A percentile compares a stretch with the other conserved stretches of the same genome.
phyloP scores from a whole-genome alignment of 1,140 invertebrate genomes.

The Mycetomoellerius zeteki region DNA sequence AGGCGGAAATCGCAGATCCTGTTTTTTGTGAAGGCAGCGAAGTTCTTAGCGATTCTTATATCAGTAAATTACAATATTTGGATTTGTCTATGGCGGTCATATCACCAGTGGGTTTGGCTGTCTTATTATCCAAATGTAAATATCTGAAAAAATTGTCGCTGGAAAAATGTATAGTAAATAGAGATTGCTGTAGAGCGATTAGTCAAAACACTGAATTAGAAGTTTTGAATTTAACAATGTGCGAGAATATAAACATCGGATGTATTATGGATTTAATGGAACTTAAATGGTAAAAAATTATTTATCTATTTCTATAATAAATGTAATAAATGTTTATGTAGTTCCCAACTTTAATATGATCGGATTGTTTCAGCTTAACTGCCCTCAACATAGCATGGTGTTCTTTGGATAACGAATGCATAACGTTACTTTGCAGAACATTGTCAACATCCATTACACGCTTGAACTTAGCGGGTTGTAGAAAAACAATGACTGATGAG shows the following conservation, averaged over 20 bases:
- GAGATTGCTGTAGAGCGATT: conserved; percentile 89
- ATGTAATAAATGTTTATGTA: not conserved
- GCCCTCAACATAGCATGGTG: conserved; percentile 95
- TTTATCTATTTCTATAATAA: not conserved
- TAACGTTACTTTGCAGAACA: conserved; percentile 89
- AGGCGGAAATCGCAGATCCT: conserved; percentile 89
- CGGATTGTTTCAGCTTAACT: conserved; percentile 88
- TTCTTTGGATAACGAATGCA: conserved; percentile 88
- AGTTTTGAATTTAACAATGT: conserved; percentile 92
- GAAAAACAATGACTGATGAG: conserved; percentile 91
- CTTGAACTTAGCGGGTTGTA: conserved; percentile 93
- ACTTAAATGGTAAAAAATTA: conserved; percentile 89
- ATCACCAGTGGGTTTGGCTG: conserved; percentile 88
- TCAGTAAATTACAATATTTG: conserved; percentile 91
- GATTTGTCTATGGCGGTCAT: conserved; percentile 94
- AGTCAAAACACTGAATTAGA: conserved; percentile 90
- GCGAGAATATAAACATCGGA: conserved; percentile 88
- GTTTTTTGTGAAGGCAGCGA: conserved; percentile 85
- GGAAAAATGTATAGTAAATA: conserved; percentile 91
- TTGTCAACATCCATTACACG: conserved; percentile 90
- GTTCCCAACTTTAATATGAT: not conserved
- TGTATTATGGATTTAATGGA: conserved; percentile 89
- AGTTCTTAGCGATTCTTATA: conserved; percentile 78
- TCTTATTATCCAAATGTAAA: conserved; percentile 90
- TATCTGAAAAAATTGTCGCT: conserved; percentile 93